Base-by-base conservation (phyloP, 2,888 invertebrate species). In the Notodonta ziczac region DNA sequence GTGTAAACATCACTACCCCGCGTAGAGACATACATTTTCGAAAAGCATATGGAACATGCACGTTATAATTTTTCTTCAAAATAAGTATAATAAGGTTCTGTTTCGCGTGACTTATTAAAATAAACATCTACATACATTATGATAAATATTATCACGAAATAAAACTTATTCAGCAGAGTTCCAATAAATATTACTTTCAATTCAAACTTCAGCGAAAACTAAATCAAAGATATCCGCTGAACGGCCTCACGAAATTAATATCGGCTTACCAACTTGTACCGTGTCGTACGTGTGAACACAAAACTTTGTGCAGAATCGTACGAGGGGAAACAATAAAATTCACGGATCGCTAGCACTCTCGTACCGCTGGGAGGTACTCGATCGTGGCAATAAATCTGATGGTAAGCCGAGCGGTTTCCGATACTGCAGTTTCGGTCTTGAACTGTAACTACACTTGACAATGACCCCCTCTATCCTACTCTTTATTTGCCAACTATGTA, bases 281-380 rank as follows among this genome's bases (percentile, higher is more conserved):
- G 68, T 62, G 65, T 65, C 13, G 76, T 81, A 83, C 80, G 83
- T 83, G 84, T 79, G 84, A 87, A 88, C 86, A 84, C 79, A 74
- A 84, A 89, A 88, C 81, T 88, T 89, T 80, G 81, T 72, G 78
- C 78, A 74, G 70, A 77, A 81, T 81, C 81, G 81, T 76, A 78
- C 78, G 67, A 79, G 35, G 80, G 88, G 84, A 87, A 89, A 87
- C 89, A 89, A 90, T 90, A 90, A 91, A 91, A 90, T 90, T 88
- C 82, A 89, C 89, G 87, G 87, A 82, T 87, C 85, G 82, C 82
- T 83, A 82, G 81, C 76, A 70, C 75, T 70, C 73, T 71, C 70
- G 71, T 72, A 68, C 63, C 65, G 67, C 67, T 70, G 74, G 70
- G 78, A 70, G 74, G 70, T 67, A 70, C 73, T 76, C 81, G 73